Percentiles rank a stretch among this genome's conserved stretches.
These are phyloP conservation scores for Chaenogobius annularis DNA, from an alignment of 2,113 vertebrate genomes.

Conservation along the genomic window DNA sequence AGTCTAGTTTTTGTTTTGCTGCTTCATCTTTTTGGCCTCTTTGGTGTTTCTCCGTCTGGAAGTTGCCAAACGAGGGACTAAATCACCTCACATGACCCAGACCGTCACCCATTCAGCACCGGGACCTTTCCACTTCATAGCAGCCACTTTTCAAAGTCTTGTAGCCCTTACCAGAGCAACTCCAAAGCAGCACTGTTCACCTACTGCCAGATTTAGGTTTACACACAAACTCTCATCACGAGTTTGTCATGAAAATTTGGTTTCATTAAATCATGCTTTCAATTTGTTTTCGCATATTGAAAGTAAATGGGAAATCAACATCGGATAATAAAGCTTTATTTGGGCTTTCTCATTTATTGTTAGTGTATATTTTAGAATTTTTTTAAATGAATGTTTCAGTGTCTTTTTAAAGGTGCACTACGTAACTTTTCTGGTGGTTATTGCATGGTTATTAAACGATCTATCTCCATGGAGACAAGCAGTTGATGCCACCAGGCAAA, in stretches of 20 bases:
- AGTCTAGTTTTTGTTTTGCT: not conserved
- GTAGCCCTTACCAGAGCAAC: not conserved
- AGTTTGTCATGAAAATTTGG: not conserved
- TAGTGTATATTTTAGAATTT: not conserved
- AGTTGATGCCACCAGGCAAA: not conserved
- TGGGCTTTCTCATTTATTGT: not conserved
- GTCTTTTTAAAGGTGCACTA: no score
- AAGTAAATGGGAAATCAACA: not conserved
- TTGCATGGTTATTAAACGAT: no score
- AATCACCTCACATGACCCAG: slow-evolving; percentile 44
- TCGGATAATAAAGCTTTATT: not conserved
- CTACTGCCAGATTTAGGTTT: not conserved
- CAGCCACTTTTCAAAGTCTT: not conserved
- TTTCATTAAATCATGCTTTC: not conserved
- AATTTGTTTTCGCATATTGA: not conserved
- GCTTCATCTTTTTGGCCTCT: not conserved
- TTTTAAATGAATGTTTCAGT: no score
- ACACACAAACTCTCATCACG: not conserved
- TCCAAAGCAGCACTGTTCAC: not conserved
- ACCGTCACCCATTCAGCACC: not conserved
- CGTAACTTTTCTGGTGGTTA: no score
- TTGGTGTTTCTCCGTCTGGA: slow-evolving; percentile 3
- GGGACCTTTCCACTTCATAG: slow-evolving; percentile 8
- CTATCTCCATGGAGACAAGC: no score
- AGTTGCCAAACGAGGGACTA: slow-evolving; percentile 16